Evolutionary conservation across 2,113 vertebrate genomes (phyloP).

Genomic region (Leucosticte australis): DNA sequence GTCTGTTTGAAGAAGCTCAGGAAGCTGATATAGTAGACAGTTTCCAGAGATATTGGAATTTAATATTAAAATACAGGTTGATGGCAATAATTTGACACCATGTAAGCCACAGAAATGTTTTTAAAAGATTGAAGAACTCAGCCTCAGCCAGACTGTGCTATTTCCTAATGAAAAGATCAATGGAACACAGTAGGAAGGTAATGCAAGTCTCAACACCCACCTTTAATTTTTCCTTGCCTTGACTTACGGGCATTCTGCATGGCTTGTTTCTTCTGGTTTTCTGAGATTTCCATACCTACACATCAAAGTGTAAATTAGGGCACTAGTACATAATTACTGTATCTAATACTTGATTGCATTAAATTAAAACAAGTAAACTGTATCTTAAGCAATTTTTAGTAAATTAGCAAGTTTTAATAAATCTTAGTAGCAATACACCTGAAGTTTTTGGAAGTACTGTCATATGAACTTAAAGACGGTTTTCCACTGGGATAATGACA

Average conservation of each 20-base stretch:
- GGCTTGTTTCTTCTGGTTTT: constrained; percentile 91
- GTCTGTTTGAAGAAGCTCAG: background rate
- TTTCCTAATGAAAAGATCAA: background rate
- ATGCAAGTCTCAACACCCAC: constrained; percentile 64
- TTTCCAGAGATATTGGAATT: background rate
- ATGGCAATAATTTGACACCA: background rate
- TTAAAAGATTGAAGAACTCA: background rate
- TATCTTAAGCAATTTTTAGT: background rate
- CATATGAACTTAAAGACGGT: background rate
- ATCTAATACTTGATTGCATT: background rate
- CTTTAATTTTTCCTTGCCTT: constrained; percentile 90
- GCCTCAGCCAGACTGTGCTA: background rate
- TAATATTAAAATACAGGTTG: background rate
- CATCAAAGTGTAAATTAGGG: constrained; percentile 5
- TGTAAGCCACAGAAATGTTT: background rate
- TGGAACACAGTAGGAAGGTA: background rate
- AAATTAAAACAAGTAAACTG: background rate
- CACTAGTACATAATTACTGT: background rate
- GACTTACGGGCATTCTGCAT: constrained; percentile 90
- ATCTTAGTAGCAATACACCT: background rate
- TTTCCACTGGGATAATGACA: background rate
- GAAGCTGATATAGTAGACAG: background rate
- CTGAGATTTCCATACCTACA: constrained; percentile 93
- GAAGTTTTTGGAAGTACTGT: background rate
- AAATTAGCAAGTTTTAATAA: background rate